Conservation (phyloP, 1,140 invertebrate species). For the Drosophila punjabiensis region DNA sequence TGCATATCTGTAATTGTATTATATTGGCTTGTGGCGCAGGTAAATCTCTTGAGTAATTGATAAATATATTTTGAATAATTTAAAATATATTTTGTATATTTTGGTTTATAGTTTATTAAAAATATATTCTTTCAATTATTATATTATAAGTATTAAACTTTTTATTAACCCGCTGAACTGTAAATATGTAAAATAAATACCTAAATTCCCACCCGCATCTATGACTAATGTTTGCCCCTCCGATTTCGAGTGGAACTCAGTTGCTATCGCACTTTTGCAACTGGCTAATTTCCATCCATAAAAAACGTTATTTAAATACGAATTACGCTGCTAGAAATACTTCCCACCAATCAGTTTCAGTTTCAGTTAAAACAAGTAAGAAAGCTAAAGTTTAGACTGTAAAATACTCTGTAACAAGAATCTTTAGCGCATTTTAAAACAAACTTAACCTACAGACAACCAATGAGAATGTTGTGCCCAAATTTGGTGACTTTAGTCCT, state of each 20-base stretch:
- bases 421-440: no score
- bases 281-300: slow-evolving; percentile 17
- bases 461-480: not conserved
- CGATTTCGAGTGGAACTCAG: slow-evolving; percentile 1
- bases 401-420: not conserved
- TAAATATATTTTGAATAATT: not conserved
- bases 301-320: slow-evolving; percentile 13
- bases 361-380: not conserved
- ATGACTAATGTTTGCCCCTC: slow-evolving; percentile 3
- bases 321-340: slow-evolving; percentile 6
- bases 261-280: slow-evolving; percentile 4
- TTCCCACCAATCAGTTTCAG: not conserved
- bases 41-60: not conserved
- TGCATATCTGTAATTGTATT: slow-evolving; percentile 13
- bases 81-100: not conserved
- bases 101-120: no score
- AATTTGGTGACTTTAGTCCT: not conserved
- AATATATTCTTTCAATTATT: no score
- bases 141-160: no score
- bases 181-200: no score
- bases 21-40: not conserved
- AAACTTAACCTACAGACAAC: no score
- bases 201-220: slow-evolving; percentile 2
- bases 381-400: not conserved
- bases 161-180: no score